Evolutionary conservation across 2,113 vertebrate species (phyloP), one percentile per base, ranked within the genome.

Genomic region (Ceyx margarethae): DNA sequence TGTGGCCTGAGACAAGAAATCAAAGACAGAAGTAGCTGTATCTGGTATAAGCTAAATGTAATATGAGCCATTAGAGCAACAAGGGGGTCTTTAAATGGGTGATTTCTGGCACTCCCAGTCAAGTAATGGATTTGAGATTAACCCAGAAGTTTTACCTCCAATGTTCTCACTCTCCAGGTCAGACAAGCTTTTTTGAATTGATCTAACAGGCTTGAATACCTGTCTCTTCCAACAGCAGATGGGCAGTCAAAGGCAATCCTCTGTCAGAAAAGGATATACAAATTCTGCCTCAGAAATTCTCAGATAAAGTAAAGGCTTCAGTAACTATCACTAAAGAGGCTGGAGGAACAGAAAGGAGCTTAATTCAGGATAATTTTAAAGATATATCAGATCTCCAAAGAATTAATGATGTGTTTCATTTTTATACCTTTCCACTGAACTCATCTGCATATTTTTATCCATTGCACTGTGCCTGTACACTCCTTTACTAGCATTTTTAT

Each of bases 1-100:
- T 33, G 33, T 33, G 33, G 33, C 81, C 65, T n/a, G 35, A 87
- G 64, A 81, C 43, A 69, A 91, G 95, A 89, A 87, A 67, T 3
- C 23, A 87, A 89, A 94, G 48, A 77, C 23, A 90, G 79, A 89
- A 92, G 74, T 50, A 1, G 0, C 89, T 96, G 35, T 94, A 91
- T 94, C 94, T 93, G 81, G 46, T 72, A 45, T 54, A 66, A 91
- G 33, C 7, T 45, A 92, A 78, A 90, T 45, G 21, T 78, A 89
- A 73, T 45, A 57, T 31, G 56, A 92, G 51, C 26, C 35, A 46
- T 33, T 77, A 64, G 10, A 80, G 48, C 21, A 85, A 65, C 35
- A 89, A 71, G 29, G 5, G 31, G 2, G 25, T 69, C 31, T 90
- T 82, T 66, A 60, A 25, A 73, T 15, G 21, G 12, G 17, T 43